phyloP scores from a whole-genome alignment of 2,113 vertebrate genomes.

The Leucoraja erinaceus region DNA sequence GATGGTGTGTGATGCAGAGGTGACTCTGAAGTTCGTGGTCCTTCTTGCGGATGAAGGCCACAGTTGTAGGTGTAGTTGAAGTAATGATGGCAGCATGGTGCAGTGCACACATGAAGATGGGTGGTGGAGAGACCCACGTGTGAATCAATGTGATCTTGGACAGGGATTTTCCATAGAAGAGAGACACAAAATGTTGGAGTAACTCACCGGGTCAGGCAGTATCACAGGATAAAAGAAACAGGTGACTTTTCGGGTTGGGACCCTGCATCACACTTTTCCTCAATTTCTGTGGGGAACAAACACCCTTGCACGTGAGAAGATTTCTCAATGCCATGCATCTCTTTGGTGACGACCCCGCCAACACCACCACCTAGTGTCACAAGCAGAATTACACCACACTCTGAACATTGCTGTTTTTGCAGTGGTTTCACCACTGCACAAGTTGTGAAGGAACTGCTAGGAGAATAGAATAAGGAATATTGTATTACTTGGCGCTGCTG shows the following conservation, averaged over 20 bases:
- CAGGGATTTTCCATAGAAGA: neutral
- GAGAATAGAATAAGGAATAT: neutral
- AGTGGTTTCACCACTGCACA: neutral
- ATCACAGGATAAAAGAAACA: no score
- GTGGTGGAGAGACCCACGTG: no score
- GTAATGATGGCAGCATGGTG: neutral
- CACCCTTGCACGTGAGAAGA: neutral
- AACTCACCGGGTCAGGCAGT: no score
- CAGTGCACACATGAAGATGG: neutral
- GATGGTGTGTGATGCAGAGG: neutral
- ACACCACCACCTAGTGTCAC: conserved; percentile 15
- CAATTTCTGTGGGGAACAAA: neutral
- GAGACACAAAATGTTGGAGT: no score
- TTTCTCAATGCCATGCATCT: neutral
- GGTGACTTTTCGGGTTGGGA: no score
- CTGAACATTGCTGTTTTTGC: neutral
- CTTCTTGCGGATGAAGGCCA: neutral
- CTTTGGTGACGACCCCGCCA: neutral
- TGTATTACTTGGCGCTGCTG: neutral
- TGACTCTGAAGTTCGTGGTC: neutral
- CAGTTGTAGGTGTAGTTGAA: neutral
- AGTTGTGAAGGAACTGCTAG: neutral
- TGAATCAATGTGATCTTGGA: neutral
- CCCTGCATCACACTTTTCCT: neutral
- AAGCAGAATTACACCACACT: neutral